phyloP scores from a whole-genome alignment of 2,113 vertebrate species.

The Zootoca vivipara region DNA sequence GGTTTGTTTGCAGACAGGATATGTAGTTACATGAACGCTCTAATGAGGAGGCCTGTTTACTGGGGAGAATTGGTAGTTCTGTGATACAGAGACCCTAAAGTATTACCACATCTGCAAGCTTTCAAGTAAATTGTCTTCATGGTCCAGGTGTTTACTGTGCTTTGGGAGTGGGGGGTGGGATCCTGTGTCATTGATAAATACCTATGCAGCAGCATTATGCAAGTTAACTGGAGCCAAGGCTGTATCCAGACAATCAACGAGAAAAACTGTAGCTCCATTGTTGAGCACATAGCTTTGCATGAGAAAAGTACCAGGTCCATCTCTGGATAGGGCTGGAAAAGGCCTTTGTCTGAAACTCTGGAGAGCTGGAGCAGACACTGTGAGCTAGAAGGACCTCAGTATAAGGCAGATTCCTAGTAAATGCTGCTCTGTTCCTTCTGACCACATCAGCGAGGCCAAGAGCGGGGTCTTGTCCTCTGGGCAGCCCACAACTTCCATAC shows the following conservation, averaged over 20 bases:
- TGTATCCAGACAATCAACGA: neutral
- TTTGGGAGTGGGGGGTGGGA: neutral
- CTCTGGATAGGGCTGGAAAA: neutral
- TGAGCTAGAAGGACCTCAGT: neutral
- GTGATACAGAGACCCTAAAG: accelerated
- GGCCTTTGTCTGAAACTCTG: neutral
- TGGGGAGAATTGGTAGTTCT: neutral
- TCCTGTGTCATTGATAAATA: neutral
- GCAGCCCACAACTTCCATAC: too few species aligned
- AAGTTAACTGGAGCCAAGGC: neutral
- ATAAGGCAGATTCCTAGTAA: neutral
- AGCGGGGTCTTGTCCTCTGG: too few species aligned
- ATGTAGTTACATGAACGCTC: neutral
- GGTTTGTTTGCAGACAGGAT: neutral
- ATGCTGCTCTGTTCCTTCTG: too few species aligned
- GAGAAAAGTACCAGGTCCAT: neutral
- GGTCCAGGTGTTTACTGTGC: accelerated
- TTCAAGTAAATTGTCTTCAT: neutral
- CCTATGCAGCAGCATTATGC: neutral
- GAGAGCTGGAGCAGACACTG: neutral
- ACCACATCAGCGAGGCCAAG: too few species aligned
- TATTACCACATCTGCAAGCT: neutral
- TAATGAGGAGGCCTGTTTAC: neutral
- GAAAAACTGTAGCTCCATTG: neutral
- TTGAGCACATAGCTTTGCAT: neutral